Conservation (phyloP, 2,797 vertebrate genomes). For the Hylomyscus alleni region DNA sequence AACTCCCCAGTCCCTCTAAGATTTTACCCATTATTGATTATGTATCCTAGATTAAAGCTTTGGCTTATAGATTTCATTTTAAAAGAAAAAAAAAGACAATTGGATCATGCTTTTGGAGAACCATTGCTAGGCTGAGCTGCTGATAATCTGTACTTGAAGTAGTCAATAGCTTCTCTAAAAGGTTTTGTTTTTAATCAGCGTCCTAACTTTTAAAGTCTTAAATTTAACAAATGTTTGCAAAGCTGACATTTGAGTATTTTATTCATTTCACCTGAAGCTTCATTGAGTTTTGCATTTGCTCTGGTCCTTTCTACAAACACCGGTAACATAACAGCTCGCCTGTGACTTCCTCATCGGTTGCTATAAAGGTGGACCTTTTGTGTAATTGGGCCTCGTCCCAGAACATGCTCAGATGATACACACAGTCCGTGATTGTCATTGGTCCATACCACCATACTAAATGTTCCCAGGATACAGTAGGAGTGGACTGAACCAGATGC, state of each 20-base stretch:
- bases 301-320: rapidly evolving
- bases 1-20: background rate
- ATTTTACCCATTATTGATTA: background rate
- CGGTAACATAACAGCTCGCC: rapidly evolving
- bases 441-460: background rate
- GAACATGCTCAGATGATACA: rapidly evolving
- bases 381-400: background rate
- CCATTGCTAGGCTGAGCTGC: background rate
- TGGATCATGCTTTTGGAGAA: background rate
- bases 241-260: background rate
- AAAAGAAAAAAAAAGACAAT: background rate
- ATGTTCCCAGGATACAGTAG: background rate
- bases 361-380: no score
- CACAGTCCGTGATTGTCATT: background rate
- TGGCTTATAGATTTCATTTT: background rate
- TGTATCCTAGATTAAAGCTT: background rate
- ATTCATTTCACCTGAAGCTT: background rate
- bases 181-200: background rate
- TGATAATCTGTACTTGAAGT: background rate
- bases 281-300: background rate
- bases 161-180: background rate
- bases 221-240: conserved; percentile 8
- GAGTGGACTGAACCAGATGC: background rate
- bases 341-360: no score
- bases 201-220: background rate